These are phyloP conservation scores for Paedocypris sp. DNA, from an alignment of 2,113 vertebrate species.

Conservation along the genomic window DNA sequence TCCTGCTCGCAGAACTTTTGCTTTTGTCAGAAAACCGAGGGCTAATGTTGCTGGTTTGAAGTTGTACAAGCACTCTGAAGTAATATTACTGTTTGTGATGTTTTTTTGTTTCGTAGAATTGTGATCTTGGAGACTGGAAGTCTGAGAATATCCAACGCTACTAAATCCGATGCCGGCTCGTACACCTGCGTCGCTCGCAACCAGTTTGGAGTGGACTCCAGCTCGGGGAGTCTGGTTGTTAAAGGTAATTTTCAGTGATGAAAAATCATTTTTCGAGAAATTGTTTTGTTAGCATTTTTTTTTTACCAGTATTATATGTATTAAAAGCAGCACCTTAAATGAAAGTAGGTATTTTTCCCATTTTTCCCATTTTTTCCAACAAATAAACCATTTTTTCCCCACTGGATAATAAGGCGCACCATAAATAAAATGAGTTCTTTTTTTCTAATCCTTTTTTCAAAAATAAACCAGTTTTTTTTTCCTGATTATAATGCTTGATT, in stretches of 20 bases:
- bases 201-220: conserved; percentile 86
- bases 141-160: conserved; percentile 80
- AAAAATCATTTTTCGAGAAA: too few species aligned
- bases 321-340: too few species aligned
- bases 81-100: neutral
- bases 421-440: too few species aligned
- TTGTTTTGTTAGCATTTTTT: too few species aligned
- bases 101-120: conserved; percentile 58
- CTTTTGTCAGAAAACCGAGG: neutral
- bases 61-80: neutral
- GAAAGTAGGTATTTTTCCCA: too few species aligned
- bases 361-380: too few species aligned
- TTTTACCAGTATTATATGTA: too few species aligned
- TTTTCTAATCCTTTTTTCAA: too few species aligned
- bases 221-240: conserved; percentile 77
- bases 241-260: conserved; percentile 71
- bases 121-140: conserved; percentile 75
- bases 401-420: too few species aligned
- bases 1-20: neutral
- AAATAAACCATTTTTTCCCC: too few species aligned
- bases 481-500: too few species aligned
- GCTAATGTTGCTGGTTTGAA: neutral
- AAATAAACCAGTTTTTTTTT: too few species aligned
- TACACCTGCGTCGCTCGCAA: conserved; percentile 89
- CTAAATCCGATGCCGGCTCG: conserved; percentile 75